These are phyloP conservation scores for Linepithema humile DNA, from an alignment of 1,140 invertebrate genomes.

Conservation along the genomic window DNA sequence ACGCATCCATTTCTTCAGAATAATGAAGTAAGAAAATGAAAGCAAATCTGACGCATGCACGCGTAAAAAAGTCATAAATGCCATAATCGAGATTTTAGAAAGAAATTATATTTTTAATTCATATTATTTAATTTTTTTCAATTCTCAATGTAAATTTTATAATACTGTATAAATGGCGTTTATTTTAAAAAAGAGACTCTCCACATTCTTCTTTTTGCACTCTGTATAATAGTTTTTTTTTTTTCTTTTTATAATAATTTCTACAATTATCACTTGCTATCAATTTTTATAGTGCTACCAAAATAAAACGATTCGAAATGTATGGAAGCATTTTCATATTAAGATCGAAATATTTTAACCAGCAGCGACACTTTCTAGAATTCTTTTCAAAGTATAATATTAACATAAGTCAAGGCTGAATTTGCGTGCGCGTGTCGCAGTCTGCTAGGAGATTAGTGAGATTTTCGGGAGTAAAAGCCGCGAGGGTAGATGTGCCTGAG, in stretches of 20 bases:
- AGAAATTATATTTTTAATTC: neutral
- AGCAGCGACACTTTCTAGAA: neutral
- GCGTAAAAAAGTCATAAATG: neutral
- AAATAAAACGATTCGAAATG: neutral
- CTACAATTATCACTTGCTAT: neutral
- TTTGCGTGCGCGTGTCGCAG: neutral
- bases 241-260: no score
- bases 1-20: neutral
- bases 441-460: neutral
- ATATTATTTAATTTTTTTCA: neutral
- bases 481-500: constrained; percentile 16
- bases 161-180: neutral
- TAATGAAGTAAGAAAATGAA: neutral
- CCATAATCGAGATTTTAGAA: neutral
- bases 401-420: neutral
- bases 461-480: constrained; percentile 6
- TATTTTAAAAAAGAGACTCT: neutral
- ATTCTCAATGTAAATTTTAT: no score
- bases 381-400: neutral
- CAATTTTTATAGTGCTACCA: neutral
- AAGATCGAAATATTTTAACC: neutral
- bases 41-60: no score
- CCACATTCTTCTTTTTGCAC: neutral
- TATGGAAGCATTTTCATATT: neutral
- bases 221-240: no score